Evolutionary conservation across 2,797 vertebrate species (phyloP).

Genomic region (Lithobates sylvaticus): DNA sequence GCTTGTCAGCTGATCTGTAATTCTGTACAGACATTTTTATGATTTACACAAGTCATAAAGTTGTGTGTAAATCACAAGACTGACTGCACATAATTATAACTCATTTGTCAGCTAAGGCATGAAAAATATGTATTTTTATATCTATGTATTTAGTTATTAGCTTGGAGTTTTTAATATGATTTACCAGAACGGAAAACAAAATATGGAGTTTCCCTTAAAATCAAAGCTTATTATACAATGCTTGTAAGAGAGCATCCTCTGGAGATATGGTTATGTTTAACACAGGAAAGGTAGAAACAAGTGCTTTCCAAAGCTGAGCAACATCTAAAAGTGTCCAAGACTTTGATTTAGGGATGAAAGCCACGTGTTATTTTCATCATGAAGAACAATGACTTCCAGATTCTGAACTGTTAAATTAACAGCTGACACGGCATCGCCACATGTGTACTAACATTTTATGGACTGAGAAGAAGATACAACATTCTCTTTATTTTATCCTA

Average conservation of each 20-base stretch:
- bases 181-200: no score
- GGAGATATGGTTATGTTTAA: neutral
- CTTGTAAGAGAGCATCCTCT: neutral
- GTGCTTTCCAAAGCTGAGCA: constrained; percentile 13
- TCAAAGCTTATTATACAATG: neutral
- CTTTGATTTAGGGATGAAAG: constrained; percentile 25
- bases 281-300: neutral
- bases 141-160: no score
- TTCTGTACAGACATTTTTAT: no score
- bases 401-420: constrained; percentile 18
- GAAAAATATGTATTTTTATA: no score
- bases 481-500: no score
- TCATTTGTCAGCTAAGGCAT: no score
- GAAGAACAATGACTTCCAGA: constrained; percentile 54
- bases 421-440: constrained; percentile 29
- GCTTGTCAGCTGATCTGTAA: no score
- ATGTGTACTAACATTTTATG: constrained; percentile 8
- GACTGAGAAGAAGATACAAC: neutral
- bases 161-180: no score
- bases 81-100: no score
- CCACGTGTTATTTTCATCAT: neutral
- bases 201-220: no score
- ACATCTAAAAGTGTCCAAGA: constrained; percentile 44
- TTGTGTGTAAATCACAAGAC: no score
- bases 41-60: no score